A percentile compares a stretch with the other conserved stretches of the same genome.
These are phyloP conservation scores for Peromyscus nudipes DNA, from an alignment of 2,797 vertebrate species.

Conservation along the genomic window DNA sequence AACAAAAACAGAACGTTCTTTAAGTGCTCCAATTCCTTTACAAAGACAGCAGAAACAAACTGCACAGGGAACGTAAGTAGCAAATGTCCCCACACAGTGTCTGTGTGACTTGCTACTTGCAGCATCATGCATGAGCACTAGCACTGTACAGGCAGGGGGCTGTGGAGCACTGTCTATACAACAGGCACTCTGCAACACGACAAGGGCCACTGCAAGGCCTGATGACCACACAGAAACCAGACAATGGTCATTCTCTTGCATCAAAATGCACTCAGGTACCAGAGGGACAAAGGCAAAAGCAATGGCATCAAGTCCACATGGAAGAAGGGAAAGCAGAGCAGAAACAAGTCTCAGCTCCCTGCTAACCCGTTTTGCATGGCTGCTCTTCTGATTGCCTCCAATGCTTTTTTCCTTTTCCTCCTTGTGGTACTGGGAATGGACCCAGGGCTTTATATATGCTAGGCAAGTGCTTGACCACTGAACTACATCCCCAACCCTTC, in stretches of 20 bases:
- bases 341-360: not conserved
- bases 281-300: not conserved
- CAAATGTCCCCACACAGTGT: not conserved
- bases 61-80: not conserved
- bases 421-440: not conserved
- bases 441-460: not conserved
- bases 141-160: not conserved
- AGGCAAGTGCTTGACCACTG: not conserved
- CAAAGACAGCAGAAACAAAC: slow-evolving; percentile 1
- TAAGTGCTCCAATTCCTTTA: not conserved
- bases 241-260: not conserved
- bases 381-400: not conserved
- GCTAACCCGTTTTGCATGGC: not conserved
- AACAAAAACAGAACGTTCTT: slow-evolving; percentile 66
- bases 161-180: not conserved
- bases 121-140: not conserved
- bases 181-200: not conserved
- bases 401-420: not conserved
- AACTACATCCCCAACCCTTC: not conserved
- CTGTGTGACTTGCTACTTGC: not conserved
- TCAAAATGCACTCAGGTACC: not conserved
- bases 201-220: not conserved
- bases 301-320: not conserved
- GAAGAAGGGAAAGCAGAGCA: slow-evolving; percentile 24
- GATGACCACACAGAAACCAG: not conserved